phyloP scores from a whole-genome alignment of 2,888 invertebrate genomes.

The Kuschelorhynchus macadamiae region DNA sequence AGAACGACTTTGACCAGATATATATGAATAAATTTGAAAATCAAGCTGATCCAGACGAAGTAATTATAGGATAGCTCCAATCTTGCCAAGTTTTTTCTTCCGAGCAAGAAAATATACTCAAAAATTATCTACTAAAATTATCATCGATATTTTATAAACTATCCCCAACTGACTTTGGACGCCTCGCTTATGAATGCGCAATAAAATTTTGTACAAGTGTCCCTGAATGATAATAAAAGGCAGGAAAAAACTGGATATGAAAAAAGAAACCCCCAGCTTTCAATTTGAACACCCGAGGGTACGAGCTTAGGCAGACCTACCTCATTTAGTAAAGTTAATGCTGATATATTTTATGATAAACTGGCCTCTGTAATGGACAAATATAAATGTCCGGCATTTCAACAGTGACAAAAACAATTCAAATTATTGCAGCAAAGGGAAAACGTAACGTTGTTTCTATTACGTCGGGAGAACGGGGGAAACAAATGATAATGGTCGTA shows the following conservation, averaged over 20 bases:
- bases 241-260: conserved; percentile 44
- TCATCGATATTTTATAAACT: conserved; percentile 8
- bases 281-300: conserved; percentile 28
- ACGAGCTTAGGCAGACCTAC: conserved; percentile 46
- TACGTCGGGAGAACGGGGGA: no score
- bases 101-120: not conserved
- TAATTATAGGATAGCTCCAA: not conserved
- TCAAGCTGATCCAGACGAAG: not conserved
- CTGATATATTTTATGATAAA: no score
- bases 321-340: conserved; percentile 46
- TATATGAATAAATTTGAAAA: not conserved
- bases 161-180: conserved; percentile 34
- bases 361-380: no score
- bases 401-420: no score
- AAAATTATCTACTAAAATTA: conserved; percentile 1
- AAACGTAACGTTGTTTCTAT: no score
- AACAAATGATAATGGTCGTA: no score
- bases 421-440: no score
- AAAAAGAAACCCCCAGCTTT: no score
- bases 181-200: conserved; percentile 20
- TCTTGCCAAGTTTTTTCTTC: not conserved
- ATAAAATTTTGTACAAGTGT: conserved; percentile 23
- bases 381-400: no score
- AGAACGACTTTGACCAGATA: not conserved
- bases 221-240: conserved; percentile 34